phyloP scores from a whole-genome alignment of 2,888 invertebrate species.

The Schrankia costaestrigalis region DNA sequence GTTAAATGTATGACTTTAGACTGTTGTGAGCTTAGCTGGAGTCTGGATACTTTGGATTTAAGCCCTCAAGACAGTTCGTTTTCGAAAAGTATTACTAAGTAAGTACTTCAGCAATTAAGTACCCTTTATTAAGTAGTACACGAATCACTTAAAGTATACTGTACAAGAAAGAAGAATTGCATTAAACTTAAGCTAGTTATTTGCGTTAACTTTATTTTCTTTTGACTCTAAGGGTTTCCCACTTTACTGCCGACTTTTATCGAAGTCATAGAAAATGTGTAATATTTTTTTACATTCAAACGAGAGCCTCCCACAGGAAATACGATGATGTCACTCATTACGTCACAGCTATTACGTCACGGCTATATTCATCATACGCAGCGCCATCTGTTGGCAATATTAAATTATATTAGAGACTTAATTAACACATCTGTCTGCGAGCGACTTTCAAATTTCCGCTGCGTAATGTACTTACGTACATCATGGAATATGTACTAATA shows the following conservation, averaged over 20 bases:
- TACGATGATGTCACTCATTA: slow-evolving; percentile 9
- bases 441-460: slow-evolving; percentile 33
- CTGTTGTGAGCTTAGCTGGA: too few species aligned
- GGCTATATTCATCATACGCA: slow-evolving; percentile 15
- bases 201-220: neutral
- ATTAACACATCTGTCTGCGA: slow-evolving; percentile 52
- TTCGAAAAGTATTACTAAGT: too few species aligned
- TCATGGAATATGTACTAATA: too few species aligned
- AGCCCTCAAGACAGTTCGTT: too few species aligned
- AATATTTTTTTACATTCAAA: neutral
- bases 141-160: too few species aligned
- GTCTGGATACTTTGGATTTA: too few species aligned
- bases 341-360: too few species aligned
- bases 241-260: too few species aligned
- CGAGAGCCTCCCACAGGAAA: neutral
- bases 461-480: slow-evolving; percentile 1
- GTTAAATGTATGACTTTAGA: too few species aligned
- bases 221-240: neutral
- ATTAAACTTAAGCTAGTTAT: neutral
- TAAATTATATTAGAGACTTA: slow-evolving; percentile 37
- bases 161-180: neutral
- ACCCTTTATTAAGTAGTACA: too few species aligned
- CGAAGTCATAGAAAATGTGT: too few species aligned
- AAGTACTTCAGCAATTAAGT: too few species aligned
- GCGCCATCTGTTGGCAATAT: slow-evolving; percentile 27